These are phyloP conservation scores for Anoncus sp. DNA, from an alignment of 2,888 invertebrate genomes.

Conservation along the genomic window DNA sequence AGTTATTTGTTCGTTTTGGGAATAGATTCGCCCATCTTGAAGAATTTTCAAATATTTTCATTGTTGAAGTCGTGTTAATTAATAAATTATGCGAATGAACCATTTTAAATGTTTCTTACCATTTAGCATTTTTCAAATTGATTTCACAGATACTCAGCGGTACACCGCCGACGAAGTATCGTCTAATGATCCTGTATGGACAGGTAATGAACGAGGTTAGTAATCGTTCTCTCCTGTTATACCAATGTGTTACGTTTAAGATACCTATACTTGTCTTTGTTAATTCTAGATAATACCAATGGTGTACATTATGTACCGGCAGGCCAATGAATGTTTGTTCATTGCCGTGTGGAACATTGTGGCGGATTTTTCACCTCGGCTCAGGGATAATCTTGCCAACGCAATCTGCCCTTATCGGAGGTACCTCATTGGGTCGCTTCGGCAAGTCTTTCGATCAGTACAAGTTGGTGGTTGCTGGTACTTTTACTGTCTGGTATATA, in stretches of 20 bases:
- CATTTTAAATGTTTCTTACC: no score
- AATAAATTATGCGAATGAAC: no score
- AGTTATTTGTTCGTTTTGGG: no score
- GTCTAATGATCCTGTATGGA: slow-evolving; percentile 5
- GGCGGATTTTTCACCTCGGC: neutral
- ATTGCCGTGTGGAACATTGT: slow-evolving; percentile 15
- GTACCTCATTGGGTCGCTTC: slow-evolving; percentile 7
- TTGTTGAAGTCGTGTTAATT: no score
- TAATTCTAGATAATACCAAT: slow-evolving; percentile 9
- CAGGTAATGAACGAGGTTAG: no score
- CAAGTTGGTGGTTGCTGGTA: slow-evolving; percentile 20
- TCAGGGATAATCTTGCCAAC: neutral
- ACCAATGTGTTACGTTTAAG: no score
- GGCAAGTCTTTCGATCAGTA: slow-evolving; percentile 3
- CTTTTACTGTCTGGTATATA: slow-evolving; percentile 20
- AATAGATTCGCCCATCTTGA: no score
- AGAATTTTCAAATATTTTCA: no score
- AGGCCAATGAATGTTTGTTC: neutral
- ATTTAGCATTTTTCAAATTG: no score
- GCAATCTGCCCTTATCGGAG: slow-evolving; percentile 21
- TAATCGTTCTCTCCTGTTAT: no score
- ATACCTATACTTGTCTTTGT: neutral
- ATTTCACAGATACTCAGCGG: no score
- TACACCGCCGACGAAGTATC: neutral
- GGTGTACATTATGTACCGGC: slow-evolving; percentile 12